Evolutionary conservation across 2,113 vertebrate genomes (phyloP).

Genomic region (Eurypyga helias): DNA sequence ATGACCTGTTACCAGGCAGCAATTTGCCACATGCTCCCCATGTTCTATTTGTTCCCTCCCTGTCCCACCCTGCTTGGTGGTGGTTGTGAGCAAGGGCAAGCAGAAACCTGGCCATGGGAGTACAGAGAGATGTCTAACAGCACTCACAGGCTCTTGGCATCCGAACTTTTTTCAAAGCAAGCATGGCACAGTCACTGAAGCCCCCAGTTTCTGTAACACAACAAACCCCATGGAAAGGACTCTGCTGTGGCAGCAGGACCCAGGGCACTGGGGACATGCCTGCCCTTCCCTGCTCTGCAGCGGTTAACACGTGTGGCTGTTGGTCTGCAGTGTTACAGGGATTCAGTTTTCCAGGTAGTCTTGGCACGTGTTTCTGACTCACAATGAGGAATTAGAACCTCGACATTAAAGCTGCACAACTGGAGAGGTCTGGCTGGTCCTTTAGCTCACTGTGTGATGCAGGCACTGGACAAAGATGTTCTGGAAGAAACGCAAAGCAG

Average conservation of each 20-base stretch:
- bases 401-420: fast-evolving
- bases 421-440: neutral
- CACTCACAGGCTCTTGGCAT: neutral
- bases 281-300: neutral
- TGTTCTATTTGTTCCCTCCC: neutral
- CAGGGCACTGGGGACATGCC: fast-evolving
- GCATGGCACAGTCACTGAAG: neutral
- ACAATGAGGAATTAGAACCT: neutral
- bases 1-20: neutral
- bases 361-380: neutral
- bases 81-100: neutral
- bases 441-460: neutral
- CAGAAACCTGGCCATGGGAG: neutral
- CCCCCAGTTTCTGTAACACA: fast-evolving
- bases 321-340: neutral
- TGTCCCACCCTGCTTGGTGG: neutral
- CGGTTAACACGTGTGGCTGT: neutral
- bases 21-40: neutral
- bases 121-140: neutral
- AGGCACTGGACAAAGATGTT: neutral
- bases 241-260: neutral
- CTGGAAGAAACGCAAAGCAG: neutral
- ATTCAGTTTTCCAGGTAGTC: neutral
- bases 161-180: neutral
- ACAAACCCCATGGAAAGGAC: neutral